phyloP scores from a whole-genome alignment of 1,140 invertebrate species.

The Drosophila ercepeae region DNA sequence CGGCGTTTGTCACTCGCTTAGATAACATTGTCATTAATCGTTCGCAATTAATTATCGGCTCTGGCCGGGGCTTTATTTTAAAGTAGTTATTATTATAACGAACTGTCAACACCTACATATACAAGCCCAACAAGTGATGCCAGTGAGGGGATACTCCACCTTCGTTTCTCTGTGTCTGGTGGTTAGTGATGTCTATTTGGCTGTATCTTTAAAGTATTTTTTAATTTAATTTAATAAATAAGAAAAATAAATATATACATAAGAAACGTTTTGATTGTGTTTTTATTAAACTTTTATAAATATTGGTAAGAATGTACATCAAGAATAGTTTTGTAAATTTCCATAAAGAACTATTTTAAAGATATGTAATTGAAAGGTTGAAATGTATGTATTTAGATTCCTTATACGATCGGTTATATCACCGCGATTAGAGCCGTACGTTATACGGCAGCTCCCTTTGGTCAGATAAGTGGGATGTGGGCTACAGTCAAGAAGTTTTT shows the following conservation, averaged over 20 bases:
- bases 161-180: neutral
- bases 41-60: constrained; percentile 73
- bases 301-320: too few relatives aligned
- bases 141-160: constrained; percentile 14
- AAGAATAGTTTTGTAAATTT: too few relatives aligned
- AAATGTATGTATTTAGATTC: too few relatives aligned
- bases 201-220: neutral
- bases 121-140: constrained; percentile 16
- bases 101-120: constrained; percentile 77
- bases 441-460: too few relatives aligned
- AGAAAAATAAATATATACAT: neutral
- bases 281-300: neutral
- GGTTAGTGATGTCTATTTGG: neutral
- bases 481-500: too few relatives aligned
- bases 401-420: too few relatives aligned
- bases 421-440: too few relatives aligned
- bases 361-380: too few relatives aligned
- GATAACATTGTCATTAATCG: constrained; percentile 76
- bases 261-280: neutral
- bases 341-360: too few relatives aligned
- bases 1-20: constrained; percentile 65
- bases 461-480: too few relatives aligned
- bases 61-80: constrained; percentile 58
- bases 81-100: constrained; percentile 77
- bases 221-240: neutral